Evolutionary conservation across 2,797 vertebrate species (phyloP).

Genomic region (Sebastes goodei): DNA sequence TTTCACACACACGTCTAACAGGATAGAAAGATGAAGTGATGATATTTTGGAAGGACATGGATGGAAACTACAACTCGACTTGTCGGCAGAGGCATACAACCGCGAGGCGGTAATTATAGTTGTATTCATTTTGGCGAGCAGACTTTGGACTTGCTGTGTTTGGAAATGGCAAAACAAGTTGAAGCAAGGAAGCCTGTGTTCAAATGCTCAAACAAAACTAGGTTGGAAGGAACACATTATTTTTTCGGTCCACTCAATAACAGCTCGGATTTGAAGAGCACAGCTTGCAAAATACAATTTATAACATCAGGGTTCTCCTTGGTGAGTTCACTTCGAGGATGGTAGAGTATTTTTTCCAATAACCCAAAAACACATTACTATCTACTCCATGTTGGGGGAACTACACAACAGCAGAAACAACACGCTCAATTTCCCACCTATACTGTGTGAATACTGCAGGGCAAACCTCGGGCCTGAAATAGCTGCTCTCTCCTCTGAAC

Average conservation of each 20-base stretch:
- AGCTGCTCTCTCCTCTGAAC: conserved; percentile 30
- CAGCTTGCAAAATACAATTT: conserved; percentile 8
- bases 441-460: conserved; percentile 7
- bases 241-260: neutral
- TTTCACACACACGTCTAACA: too few relatives aligned
- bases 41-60: too few relatives aligned
- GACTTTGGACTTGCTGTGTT: neutral
- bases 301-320: neutral
- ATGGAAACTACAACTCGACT: too few relatives aligned
- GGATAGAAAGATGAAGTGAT: too few relatives aligned
- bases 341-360: neutral
- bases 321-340: conserved; percentile 10
- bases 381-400: neutral
- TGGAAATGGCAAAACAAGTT: neutral
- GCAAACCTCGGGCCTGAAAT: conserved; percentile 28
- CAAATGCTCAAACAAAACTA: neutral
- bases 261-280: conserved; percentile 6
- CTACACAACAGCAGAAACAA: conserved; percentile 11
- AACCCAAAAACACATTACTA: conserved; percentile 17
- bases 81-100: too few relatives aligned
- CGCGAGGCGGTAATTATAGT: too few relatives aligned
- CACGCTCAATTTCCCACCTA: conserved; percentile 4
- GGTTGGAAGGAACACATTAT: neutral
- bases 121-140: neutral
- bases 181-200: neutral